Conservation (phyloP, 2,113 vertebrate genomes). For the Cebus imitator region DNA sequence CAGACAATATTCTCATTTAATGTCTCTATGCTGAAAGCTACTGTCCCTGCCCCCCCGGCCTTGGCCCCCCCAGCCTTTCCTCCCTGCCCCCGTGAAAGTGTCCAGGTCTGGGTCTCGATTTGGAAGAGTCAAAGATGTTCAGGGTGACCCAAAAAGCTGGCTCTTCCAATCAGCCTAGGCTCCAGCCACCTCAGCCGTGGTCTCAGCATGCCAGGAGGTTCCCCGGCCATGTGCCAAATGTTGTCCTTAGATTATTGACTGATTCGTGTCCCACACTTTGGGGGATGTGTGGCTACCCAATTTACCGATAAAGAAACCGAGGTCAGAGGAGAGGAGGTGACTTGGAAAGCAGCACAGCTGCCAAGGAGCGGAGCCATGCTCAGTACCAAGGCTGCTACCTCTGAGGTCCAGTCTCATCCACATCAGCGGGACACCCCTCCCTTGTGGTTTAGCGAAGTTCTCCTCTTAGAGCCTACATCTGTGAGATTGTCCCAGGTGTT, state of each 20-base stretch:
- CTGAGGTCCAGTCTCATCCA: rapidly evolving
- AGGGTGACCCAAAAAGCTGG: too few relatives aligned
- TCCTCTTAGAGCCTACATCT: rapidly evolving
- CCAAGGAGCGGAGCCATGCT: rapidly evolving
- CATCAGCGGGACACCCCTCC: rapidly evolving
- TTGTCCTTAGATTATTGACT: too few relatives aligned
- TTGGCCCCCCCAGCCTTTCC: too few relatives aligned
- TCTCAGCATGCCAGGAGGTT: rapidly evolving
- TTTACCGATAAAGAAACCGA: background rate
- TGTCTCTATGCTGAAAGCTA: too few relatives aligned
- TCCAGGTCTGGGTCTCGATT: rapidly evolving
- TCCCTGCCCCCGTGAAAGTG: rapidly evolving
- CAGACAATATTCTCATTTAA: rapidly evolving
- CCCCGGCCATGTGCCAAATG: too few relatives aligned
- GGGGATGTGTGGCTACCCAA: too few relatives aligned
- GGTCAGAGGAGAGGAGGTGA: background rate
- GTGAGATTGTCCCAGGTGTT: rapidly evolving
- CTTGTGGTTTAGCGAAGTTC: rapidly evolving
- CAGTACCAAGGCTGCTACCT: rapidly evolving
- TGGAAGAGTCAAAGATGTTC: background rate
- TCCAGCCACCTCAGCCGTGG: rapidly evolving
- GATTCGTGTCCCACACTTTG: rapidly evolving
- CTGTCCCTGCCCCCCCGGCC: too few relatives aligned
- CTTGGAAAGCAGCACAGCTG: rapidly evolving
- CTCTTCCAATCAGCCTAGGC: background rate